phyloP scores from a whole-genome alignment of 2,113 vertebrate genomes.

The Tragelaphus strepsiceros region DNA sequence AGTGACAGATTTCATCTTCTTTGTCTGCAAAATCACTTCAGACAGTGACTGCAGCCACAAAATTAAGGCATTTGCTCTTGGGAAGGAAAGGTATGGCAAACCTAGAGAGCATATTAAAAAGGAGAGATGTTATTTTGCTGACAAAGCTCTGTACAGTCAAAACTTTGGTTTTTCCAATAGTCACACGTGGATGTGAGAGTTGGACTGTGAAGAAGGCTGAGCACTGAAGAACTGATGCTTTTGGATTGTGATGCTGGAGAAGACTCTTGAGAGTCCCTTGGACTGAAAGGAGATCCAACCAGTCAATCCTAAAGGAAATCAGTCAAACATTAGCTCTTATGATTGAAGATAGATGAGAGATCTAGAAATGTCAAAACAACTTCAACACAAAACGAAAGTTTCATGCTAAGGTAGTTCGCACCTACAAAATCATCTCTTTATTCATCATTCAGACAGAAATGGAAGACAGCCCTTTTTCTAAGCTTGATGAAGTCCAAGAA shows the following conservation, averaged over 20 bases:
- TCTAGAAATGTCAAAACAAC: neutral
- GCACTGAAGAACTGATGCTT: neutral
- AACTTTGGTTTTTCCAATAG: neutral
- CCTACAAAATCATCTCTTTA: neutral
- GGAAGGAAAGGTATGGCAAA: neutral
- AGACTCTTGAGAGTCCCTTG: neutral
- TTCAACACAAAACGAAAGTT: neutral
- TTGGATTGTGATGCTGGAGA: neutral
- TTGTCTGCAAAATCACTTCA: neutral
- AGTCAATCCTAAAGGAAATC: neutral
- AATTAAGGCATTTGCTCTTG: neutral
- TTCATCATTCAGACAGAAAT: neutral
- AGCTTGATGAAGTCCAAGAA: neutral
- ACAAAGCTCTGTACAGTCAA: neutral
- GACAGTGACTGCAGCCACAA: neutral
- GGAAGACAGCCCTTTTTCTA: neutral
- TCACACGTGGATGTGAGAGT: neutral
- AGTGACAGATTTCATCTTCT: neutral
- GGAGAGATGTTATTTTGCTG: neutral
- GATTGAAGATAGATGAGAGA: neutral
- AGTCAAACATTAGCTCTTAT: neutral
- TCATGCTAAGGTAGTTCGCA: neutral
- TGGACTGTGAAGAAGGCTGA: neutral
- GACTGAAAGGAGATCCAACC: neutral
- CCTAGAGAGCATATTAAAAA: neutral